A percentile compares a stretch with the other conserved stretches of the same genome.
These are phyloP conservation scores for Morpho achilles DNA, from an alignment of 2,888 invertebrate genomes.

Conservation along the genomic window DNA sequence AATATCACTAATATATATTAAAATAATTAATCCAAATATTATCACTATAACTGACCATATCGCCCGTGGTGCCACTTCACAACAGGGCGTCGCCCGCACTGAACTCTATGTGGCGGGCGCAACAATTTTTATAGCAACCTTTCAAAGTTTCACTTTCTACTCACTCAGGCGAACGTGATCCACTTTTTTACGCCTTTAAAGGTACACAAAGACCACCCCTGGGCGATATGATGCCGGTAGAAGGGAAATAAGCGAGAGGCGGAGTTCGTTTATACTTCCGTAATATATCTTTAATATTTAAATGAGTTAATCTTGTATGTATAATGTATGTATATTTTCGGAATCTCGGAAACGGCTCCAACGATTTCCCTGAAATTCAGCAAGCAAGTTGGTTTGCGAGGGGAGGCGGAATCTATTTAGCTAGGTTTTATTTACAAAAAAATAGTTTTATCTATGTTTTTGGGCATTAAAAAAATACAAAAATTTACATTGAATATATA, in stretches of 20 bases:
- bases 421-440: too few relatives aligned
- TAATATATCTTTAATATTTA: too few relatives aligned
- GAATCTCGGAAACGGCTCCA: too few relatives aligned
- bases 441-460: too few relatives aligned
- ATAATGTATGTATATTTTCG: too few relatives aligned
- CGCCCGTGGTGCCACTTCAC: constrained; percentile 40
- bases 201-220: constrained; percentile 53
- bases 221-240: constrained; percentile 4
- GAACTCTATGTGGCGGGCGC: constrained; percentile 49
- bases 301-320: too few relatives aligned
- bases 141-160: constrained; percentile 75
- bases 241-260: constrained; percentile 5
- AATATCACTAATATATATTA: constrained; percentile 3
- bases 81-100: constrained; percentile 55
- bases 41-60: constrained; percentile 67
- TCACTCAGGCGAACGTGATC: constrained; percentile 59
- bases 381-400: too few relatives aligned
- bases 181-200: constrained; percentile 62
- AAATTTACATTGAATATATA: too few relatives aligned
- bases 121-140: constrained; percentile 72
- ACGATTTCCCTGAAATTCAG: too few relatives aligned
- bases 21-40: constrained; percentile 48
- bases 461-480: too few relatives aligned
- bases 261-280: not conserved
- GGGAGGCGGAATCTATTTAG: too few relatives aligned